Base-by-base conservation (phyloP, 2,797 vertebrate species). In the Phrynocephalus forsythii region DNA sequence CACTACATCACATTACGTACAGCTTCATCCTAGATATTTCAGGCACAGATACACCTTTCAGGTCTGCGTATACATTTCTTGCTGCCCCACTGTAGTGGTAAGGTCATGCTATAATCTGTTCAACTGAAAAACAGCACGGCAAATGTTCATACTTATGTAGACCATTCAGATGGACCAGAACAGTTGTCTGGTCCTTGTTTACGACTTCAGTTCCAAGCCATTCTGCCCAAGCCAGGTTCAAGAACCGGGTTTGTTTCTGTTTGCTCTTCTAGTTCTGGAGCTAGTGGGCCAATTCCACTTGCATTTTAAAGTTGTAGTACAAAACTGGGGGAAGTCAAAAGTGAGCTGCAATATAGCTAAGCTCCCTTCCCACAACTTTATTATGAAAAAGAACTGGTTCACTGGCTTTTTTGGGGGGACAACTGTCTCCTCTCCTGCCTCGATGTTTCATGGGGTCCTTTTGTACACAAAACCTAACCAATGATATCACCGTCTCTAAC, bases 401-500 rank as follows among this genome's bases (percentile, higher is more conserved):
- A 63, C 26, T 26, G 50, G 83, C 6, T 33, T 13, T 30, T 26
- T 38, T 33, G 33, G 8, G n/a, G 33, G 38, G 50, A n/a, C 67
- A 80, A 80, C 33, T 1, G 1, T 48, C 44, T 3, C 68, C 38
- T 48, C 13, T 84, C 15, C 44, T 81, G 13, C 60, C 81, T 75
- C 33, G 73, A 22, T 38, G 6, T 48, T 83, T 83, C 30, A 72
- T 28, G 68, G 82, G 0, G 68, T 15, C 84, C 81, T 6, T 48
- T 48, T 66, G 6, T 91, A 79, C 1, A 28, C 89, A 44, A 20
- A 72, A n/a, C 78, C 73, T 11, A 87, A 75, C 9, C 83, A 76
- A 73, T 82, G 38, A 75, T 3, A 30, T 28, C 83, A 28, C 60
- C 50, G 85, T 2, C 24, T 30, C 73, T 52, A 79, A 50, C 56